Percentiles rank a stretch among this genome's conserved stretches.
These are phyloP conservation scores for Stigmatopora argus DNA, from an alignment of 2,113 vertebrate species.

Conservation along the genomic window DNA sequence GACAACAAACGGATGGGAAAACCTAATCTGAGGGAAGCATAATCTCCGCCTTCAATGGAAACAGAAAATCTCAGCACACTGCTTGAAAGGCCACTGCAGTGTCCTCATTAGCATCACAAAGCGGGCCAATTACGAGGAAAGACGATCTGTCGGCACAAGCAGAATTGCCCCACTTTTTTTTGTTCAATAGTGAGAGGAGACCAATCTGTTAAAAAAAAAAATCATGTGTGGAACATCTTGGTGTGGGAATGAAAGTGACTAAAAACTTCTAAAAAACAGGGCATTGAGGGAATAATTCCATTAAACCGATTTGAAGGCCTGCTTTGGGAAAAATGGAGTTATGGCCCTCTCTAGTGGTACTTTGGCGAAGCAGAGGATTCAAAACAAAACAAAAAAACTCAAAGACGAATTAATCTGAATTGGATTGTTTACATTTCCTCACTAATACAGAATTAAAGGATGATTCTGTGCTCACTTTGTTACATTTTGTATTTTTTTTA, in stretches of 20 bases:
- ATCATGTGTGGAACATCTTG: background rate
- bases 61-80: constrained; percentile 9
- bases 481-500: no score
- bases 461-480: background rate
- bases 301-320: constrained; percentile 21
- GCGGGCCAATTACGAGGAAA: constrained; percentile 35
- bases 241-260: constrained; percentile 10
- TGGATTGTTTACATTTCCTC: background rate
- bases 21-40: constrained; percentile 32
- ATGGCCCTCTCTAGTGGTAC: constrained; percentile 41
- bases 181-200: background rate
- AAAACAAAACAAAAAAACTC: no score
- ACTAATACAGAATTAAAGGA: background rate
- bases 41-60: constrained; percentile 35
- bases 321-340: background rate
- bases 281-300: constrained; percentile 43
- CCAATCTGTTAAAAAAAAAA: background rate
- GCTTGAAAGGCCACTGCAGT: constrained; percentile 14
- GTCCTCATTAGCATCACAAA: constrained; percentile 39
- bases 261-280: constrained; percentile 51
- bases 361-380: background rate
- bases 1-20: background rate
- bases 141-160: constrained; percentile 13
- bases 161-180: constrained; percentile 12
- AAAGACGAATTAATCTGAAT: no score